These are phyloP conservation scores for Harpegnathos saltator DNA, from an alignment of 1,140 invertebrate genomes.

Conservation along the genomic window DNA sequence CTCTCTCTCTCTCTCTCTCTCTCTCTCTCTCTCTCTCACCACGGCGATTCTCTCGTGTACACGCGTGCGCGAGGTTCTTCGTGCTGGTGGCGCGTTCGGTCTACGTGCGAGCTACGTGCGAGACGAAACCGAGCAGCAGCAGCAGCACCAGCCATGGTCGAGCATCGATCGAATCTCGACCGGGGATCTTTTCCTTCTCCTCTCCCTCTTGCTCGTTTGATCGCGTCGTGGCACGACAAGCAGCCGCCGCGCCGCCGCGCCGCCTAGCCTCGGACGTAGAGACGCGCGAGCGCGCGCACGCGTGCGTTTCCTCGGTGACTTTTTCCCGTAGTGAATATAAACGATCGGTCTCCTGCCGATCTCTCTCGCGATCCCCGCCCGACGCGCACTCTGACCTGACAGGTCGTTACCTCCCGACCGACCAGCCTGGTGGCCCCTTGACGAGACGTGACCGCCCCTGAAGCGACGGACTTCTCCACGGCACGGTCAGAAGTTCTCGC, in stretches of 20 bases:
- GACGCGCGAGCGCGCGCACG: no score
- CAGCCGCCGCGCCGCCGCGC: neutral
- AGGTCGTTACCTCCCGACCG: slow-evolving; percentile 71
- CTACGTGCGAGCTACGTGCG: slow-evolving; percentile 16
- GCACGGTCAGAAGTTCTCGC: slow-evolving; percentile 32
- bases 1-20: no score
- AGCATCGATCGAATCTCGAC: slow-evolving; percentile 67
- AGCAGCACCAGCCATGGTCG: slow-evolving; percentile 26
- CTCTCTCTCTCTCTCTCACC: neutral
- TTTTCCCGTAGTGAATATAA: slow-evolving; percentile 58
- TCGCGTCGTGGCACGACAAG: no score
- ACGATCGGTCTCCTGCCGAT: slow-evolving; percentile 27
- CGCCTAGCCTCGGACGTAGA: slow-evolving; percentile 56
- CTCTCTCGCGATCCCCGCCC: slow-evolving; percentile 19
- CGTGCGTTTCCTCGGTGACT: slow-evolving; percentile 54
- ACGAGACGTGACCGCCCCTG: slow-evolving; percentile 75
- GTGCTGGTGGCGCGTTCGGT: slow-evolving; percentile 27
- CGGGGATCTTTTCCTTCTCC: slow-evolving; percentile 58
- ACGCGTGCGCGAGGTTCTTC: slow-evolving; percentile 14
- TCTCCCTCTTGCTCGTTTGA: neutral
- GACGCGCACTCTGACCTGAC: slow-evolving; percentile 65
- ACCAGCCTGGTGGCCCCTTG: slow-evolving; percentile 71
- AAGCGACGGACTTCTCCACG: slow-evolving; percentile 37
- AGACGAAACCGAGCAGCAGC: slow-evolving; percentile 26
- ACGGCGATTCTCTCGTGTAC: neutral